Conservation (phyloP, 2,113 vertebrate species). For the Mesocricetus auratus region DNA sequence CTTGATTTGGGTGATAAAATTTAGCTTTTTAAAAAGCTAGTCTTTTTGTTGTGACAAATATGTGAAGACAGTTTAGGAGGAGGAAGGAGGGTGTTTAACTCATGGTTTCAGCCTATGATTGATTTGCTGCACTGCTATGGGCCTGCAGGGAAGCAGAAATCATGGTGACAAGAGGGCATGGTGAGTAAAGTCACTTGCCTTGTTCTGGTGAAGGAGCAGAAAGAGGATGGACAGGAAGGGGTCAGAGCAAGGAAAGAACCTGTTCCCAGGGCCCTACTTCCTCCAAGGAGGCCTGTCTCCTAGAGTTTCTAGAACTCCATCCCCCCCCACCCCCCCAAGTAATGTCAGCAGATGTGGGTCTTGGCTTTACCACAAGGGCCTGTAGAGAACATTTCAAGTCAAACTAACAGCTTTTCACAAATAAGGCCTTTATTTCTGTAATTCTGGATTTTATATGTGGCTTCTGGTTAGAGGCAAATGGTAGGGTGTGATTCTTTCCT, state of each 20-base stretch:
- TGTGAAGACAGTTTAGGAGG: neutral
- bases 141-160: neutral
- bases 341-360: neutral
- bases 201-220: neutral
- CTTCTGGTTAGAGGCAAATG: neutral
- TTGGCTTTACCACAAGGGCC: neutral
- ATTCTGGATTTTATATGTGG: neutral
- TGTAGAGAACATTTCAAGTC: neutral
- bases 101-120: neutral
- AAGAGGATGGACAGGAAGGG: neutral
- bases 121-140: neutral
- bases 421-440: neutral
- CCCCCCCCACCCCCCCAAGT: neutral
- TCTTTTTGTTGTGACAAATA: neutral
- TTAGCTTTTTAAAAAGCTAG: neutral
- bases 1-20: neutral
- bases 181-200: neutral
- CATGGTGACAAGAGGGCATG: neutral
- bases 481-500: neutral
- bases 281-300: neutral
- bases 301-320: neutral
- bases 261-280: neutral
- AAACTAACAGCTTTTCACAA: neutral
- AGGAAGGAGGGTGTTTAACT: neutral
- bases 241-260: neutral